Percentiles rank a stretch among this genome's conserved stretches.
Evolutionary conservation across 2,888 invertebrate species (phyloP).

Genomic region (Nephrotoma appendiculata): DNA sequence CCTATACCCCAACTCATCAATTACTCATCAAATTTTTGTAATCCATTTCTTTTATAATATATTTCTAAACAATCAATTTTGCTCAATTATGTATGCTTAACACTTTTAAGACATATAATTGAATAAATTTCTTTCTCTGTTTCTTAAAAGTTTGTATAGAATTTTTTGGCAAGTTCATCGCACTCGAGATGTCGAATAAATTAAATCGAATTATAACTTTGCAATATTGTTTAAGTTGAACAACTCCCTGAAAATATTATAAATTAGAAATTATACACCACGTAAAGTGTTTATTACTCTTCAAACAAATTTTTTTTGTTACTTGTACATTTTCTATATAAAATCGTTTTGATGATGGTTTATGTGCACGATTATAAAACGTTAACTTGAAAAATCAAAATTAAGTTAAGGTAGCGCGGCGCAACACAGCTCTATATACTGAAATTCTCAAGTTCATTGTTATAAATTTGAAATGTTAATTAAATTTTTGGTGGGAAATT

Average conservation of each 20-base stretch:
- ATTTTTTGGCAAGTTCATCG: neutral
- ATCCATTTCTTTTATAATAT: neutral
- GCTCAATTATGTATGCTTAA: neutral
- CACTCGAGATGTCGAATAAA: neutral
- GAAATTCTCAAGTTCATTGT: neutral
- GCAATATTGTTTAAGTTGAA: neutral
- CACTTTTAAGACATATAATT: neutral
- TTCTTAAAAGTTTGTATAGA: neutral
- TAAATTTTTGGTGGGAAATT: neutral
- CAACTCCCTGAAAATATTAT: neutral
- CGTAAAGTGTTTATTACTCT: neutral
- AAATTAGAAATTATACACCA: neutral
- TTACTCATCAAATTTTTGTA: neutral
- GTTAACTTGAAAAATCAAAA: neutral
- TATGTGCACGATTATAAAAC: neutral
- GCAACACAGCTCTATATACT: neutral
- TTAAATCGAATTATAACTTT: neutral
- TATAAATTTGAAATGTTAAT: neutral
- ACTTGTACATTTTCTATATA: neutral
- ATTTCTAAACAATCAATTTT: neutral
- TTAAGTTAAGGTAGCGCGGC: neutral
- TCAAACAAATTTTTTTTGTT: neutral
- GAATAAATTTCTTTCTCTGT: neutral
- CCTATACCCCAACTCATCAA: neutral
- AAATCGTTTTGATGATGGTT: neutral